A percentile compares a stretch with the other conserved stretches of the same genome.
These are phyloP conservation scores for Saccopteryx leptura DNA, from an alignment of 2,113 vertebrate species.

Conservation along the genomic window DNA sequence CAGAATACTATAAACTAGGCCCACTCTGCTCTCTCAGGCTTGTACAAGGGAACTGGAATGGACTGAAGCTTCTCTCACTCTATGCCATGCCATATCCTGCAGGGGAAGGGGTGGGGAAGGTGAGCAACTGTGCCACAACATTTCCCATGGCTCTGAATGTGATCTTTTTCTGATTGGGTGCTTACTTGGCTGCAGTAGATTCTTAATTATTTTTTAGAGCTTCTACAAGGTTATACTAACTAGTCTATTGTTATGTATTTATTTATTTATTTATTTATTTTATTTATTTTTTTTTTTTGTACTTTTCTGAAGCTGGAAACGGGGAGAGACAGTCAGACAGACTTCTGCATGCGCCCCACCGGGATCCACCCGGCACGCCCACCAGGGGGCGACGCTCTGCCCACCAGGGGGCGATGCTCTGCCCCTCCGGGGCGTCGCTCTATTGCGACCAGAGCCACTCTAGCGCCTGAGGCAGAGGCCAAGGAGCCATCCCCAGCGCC, in stretches of 20 bases:
- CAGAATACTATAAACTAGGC: not conserved
- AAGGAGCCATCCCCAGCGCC: too few species aligned
- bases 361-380: too few species aligned
- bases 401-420: too few species aligned
- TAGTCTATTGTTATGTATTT: not conserved
- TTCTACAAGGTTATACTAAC: not conserved
- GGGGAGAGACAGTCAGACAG: too few species aligned
- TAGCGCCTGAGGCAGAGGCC: too few species aligned
- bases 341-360: too few species aligned
- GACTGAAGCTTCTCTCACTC: not conserved
- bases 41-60: not conserved
- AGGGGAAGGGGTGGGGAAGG: rapidly evolving
- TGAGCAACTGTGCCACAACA: not conserved
- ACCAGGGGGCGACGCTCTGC: too few species aligned
- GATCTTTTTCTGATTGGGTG: not conserved
- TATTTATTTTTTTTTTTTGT: too few species aligned
- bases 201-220: not conserved
- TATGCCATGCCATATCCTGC: not conserved
- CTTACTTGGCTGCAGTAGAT: not conserved
- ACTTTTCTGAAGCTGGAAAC: too few species aligned
- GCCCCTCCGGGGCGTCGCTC: too few species aligned
- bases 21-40: not conserved
- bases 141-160: not conserved
- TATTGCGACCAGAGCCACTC: too few species aligned
- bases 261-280: not conserved